A percentile compares a stretch with the other conserved stretches of the same genome.
Conservation (phyloP, 2,888 invertebrate genomes). For the Perizoma flavofasciatum region DNA sequence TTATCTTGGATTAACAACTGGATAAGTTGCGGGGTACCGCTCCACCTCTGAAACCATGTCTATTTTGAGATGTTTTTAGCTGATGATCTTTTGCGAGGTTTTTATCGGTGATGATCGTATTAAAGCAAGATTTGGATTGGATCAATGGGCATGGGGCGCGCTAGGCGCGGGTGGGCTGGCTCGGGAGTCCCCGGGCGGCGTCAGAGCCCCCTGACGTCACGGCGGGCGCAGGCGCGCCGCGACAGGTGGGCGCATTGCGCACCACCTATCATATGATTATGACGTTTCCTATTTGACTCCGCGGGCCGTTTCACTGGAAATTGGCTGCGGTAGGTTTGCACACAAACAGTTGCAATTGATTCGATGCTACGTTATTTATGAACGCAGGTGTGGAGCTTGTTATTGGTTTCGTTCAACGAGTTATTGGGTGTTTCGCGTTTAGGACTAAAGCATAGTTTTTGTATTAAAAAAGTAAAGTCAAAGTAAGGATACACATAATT, state of each 20-base stretch:
- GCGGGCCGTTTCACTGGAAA: conserved; percentile 17
- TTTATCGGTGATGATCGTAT: conserved; percentile 5
- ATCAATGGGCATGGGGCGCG: conserved; percentile 68
- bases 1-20: conserved; percentile 82
- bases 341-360: conserved; percentile 42
- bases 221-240: conserved; percentile 77
- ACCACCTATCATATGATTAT: conserved; percentile 81
- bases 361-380: conserved; percentile 24
- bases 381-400: conserved; percentile 5
- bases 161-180: conserved; percentile 49
- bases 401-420: conserved; percentile 5
- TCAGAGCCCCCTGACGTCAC: conserved; percentile 66
- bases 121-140: conserved; percentile 63
- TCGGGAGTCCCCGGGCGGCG: conserved; percentile 46
- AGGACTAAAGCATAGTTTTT: no score
- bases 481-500: no score
- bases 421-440: neutral
- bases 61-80: conserved; percentile 32
- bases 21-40: conserved; percentile 64
- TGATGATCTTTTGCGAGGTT: conserved; percentile 31
- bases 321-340: conserved; percentile 32
- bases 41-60: conserved; percentile 24
- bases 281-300: conserved; percentile 74
- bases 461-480: no score
- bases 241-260: conserved; percentile 83